phyloP scores from a whole-genome alignment of 2,888 invertebrate species.

The Apantesis nais region DNA sequence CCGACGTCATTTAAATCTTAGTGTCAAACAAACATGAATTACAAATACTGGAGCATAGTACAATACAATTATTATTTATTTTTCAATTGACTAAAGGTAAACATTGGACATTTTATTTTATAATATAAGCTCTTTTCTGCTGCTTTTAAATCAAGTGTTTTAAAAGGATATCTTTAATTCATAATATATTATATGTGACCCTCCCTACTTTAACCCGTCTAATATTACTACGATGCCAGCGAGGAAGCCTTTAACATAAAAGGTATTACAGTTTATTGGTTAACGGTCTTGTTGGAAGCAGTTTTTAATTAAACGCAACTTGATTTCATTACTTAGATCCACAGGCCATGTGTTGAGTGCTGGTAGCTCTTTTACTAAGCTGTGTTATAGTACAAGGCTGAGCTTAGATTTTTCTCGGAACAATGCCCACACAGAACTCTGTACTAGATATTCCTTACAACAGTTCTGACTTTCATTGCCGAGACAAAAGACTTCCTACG shows the following conservation, averaged over 20 bases:
- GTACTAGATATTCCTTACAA: constrained; percentile 79
- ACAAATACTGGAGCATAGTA: neutral
- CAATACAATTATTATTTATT: neutral
- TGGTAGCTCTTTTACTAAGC: constrained; percentile 57
- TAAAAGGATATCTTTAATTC: constrained; percentile 60
- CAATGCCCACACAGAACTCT: constrained; percentile 74
- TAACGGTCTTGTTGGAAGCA: constrained; percentile 62
- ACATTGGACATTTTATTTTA: no score
- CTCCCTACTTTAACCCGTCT: constrained; percentile 53
- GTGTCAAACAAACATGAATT: neutral
- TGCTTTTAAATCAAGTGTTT: constrained; percentile 60
- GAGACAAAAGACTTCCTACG: constrained; percentile 82
- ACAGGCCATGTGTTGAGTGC: constrained; percentile 77
- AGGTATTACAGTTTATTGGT: constrained; percentile 65
- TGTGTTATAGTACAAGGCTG: constrained; percentile 62
- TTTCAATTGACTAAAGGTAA: neutral
- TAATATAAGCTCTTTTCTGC: constrained; percentile 57
- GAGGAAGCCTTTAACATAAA: constrained; percentile 54
- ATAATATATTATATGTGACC: constrained; percentile 66
- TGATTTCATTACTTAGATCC: constrained; percentile 76
- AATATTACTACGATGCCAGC: constrained; percentile 61
- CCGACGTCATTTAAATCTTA: neutral
- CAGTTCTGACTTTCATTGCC: constrained; percentile 82
- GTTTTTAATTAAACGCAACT: constrained; percentile 71
- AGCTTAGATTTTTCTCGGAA: constrained; percentile 78